These are phyloP conservation scores for Sinodicranocentrus sp. DNA, from an alignment of 2,888 invertebrate genomes.

Conservation along the genomic window DNA sequence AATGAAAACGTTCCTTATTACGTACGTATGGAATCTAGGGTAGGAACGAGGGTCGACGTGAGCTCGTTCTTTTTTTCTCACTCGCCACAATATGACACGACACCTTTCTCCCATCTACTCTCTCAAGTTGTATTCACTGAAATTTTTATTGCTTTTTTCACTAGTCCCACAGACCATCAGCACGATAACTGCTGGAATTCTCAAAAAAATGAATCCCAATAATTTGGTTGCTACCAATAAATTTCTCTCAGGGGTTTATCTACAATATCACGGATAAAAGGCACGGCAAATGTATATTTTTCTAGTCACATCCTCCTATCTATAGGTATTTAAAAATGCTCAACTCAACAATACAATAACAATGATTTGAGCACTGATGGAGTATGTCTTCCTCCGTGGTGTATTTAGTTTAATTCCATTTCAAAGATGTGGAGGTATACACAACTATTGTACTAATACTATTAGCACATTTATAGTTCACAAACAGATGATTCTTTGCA, in stretches of 20 bases:
- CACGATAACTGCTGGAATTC: too few species aligned
- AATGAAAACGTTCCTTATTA: background rate
- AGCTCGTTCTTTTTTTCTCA: conserved; percentile 5
- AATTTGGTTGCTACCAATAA: too few species aligned
- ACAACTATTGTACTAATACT: background rate
- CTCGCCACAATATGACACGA: conserved; percentile 17
- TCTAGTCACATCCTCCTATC: too few species aligned
- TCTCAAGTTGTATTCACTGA: too few species aligned
- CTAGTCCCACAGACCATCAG: too few species aligned
- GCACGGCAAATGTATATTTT: too few species aligned
- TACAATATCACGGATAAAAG: too few species aligned
- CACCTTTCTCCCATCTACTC: conserved; percentile 17
- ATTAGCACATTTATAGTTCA: conserved; percentile 24
- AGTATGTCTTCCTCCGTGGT: conserved; percentile 1
- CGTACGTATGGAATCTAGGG: background rate
- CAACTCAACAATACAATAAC: background rate
- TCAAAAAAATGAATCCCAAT: too few species aligned
- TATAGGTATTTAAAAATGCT: too few species aligned
- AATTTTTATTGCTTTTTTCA: too few species aligned
- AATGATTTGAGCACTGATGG: conserved; percentile 11
- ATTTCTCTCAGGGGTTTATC: too few species aligned
- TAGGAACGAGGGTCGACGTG: background rate
- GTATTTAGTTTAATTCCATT: conserved; percentile 15
- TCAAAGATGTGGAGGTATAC: background rate
- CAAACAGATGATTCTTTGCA: conserved; percentile 68